Evolutionary conservation across 2,888 invertebrate genomes (phyloP), one percentile per base, ranked within the genome.

Genomic region (Melipona beecheii): DNA sequence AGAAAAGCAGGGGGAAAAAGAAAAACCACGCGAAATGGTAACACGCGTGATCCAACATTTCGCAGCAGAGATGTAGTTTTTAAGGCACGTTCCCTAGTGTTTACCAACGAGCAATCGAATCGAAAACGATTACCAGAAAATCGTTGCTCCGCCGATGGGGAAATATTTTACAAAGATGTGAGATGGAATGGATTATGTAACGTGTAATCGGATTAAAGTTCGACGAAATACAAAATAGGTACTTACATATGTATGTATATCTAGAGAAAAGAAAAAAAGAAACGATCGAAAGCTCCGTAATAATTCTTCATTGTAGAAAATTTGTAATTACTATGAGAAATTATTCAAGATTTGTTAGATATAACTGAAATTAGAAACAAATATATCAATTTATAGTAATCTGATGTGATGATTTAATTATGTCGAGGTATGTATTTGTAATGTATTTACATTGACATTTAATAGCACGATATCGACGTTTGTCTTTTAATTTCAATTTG

Each of bases 71-170:
- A 19, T 56, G 65, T 54, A 82, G 74, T 80, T 80, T 69, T 70
- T 80, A 70, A 74, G 52, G n/a, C 19, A 27, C 36, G 69, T 52
- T 69, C 69, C 13, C 52, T 9, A 17, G 19, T 17, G 76, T 68
- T 74, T 78, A 62, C 21, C 36, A 4, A 11, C 2, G 19, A n/a
- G 31, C 58, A 17, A 65, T 75, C 56, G 43, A 15, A 50, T 27
- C 49, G 58, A 50, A 66, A 74, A 75, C 75, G 80, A 71, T 80
- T 70, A 64, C 49, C 65, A 69, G 75, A 64, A 76, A 80, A 80
- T 80, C 66, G 58, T 70, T 66, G 52, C 19, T 31, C 24, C 15
- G 24, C 15, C 50, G 19, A 31, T 50, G 9, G n/a, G 13, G 21
- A 60, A 36, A 49, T 68, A 74, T 17, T 19, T 52, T 74, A 27